phyloP scores from a whole-genome alignment of 2,797 vertebrate species.

The Pseudocheirus occidentalis region DNA sequence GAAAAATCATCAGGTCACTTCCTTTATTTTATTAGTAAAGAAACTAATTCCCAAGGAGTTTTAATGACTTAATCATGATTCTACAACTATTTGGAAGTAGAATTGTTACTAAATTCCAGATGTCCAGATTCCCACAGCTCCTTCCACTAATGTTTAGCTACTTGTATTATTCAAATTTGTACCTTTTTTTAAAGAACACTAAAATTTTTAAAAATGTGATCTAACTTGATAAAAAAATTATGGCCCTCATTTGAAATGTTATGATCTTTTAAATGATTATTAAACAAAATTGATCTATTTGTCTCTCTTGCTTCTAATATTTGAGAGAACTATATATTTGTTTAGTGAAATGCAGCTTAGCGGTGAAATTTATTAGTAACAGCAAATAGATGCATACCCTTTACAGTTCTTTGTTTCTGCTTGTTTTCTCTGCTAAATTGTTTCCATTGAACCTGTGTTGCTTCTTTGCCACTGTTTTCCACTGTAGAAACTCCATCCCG shows the following conservation, averaged over 20 bases:
- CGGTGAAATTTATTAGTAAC: conserved; percentile 47
- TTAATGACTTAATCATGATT: neutral
- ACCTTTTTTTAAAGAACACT: conserved; percentile 23
- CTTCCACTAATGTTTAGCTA: neutral
- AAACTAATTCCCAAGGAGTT: neutral
- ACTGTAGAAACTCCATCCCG: conserved; percentile 96
- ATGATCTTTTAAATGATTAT: conserved; percentile 32
- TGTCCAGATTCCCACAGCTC: neutral
- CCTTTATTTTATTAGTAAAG: neutral
- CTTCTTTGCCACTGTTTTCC: conserved; percentile 96
- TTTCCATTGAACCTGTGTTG: conserved; percentile 91
- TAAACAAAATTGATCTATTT: conserved; percentile 52
- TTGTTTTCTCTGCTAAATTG: conserved; percentile 84
- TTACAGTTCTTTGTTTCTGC: conserved; percentile 84
- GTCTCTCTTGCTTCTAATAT: conserved; percentile 45
- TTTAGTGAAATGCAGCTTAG: conserved; percentile 56
- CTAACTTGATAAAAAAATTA: conserved; percentile 36
- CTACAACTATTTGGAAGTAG: neutral
- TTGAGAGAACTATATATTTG: conserved; percentile 56
- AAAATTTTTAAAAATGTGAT: conserved; percentile 50
- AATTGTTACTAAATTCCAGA: neutral
- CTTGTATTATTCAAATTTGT: neutral
- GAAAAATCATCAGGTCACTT: neutral
- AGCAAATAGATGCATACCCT: conserved; percentile 70
- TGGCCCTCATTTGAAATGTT: conserved; percentile 42